phyloP scores from a whole-genome alignment of 2,797 vertebrate genomes.

The Oreortyx pictus region DNA sequence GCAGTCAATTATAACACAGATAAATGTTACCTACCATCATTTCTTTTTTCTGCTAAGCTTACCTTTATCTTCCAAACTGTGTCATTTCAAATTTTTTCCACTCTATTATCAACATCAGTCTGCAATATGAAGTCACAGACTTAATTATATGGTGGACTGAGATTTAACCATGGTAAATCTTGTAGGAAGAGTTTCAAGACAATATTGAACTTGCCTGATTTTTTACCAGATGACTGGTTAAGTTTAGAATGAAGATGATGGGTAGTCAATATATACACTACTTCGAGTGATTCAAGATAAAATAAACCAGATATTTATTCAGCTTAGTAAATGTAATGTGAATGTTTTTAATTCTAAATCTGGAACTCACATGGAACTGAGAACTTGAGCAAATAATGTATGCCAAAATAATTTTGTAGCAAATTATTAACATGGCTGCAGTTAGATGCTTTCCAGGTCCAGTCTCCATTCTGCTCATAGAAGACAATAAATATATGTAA shows the following conservation, averaged over 20 bases:
- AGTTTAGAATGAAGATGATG: neutral
- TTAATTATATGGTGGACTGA: neutral
- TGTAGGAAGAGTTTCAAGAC: neutral
- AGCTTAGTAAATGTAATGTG: neutral
- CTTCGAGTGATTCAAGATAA: neutral
- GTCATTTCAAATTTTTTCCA: neutral
- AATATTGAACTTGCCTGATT: neutral
- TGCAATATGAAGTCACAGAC: neutral
- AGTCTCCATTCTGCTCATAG: neutral
- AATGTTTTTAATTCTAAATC: neutral
- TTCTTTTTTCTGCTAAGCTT: slow-evolving; percentile 4
- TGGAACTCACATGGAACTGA: neutral
- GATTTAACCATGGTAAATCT: neutral
- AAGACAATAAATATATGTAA: neutral
- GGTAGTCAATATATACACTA: neutral
- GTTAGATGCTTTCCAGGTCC: neutral
- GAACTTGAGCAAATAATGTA: neutral
- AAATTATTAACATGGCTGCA: neutral
- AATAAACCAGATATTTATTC: neutral
- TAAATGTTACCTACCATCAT: neutral
- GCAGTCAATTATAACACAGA: neutral
- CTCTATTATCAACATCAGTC: neutral
- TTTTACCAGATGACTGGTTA: neutral
- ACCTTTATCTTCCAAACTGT: neutral
- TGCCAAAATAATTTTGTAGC: neutral